Percentiles rank a stretch among this genome's conserved stretches.
These are phyloP conservation scores for Romanogobio albipinnatus DNA, from an alignment of 2,113 vertebrate species.

Conservation along the genomic window DNA sequence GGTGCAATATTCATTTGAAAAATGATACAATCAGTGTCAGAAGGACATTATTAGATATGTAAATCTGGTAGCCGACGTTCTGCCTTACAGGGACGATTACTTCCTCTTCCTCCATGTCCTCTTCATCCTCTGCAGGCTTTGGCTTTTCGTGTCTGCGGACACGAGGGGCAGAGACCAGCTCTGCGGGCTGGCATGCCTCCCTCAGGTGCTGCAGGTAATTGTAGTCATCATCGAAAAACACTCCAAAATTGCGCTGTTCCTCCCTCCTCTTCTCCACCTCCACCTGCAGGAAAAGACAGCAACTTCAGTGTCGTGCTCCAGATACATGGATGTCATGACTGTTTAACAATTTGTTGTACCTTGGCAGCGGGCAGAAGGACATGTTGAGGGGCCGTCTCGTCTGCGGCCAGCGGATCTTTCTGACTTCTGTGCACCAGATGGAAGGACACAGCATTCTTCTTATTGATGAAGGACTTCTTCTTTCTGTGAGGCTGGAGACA, in stretches of 20 bases:
- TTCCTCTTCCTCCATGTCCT: constrained; percentile 37
- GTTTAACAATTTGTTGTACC: constrained; percentile 56
- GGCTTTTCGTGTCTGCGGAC: constrained; percentile 35
- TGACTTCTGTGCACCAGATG: constrained; percentile 97
- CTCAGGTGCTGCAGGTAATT: constrained; percentile 96
- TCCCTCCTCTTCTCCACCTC: constrained; percentile 79
- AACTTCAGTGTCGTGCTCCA: not conserved
- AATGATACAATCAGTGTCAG: not conserved
- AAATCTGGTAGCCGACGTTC: not conserved
- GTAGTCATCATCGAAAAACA: constrained; percentile 97
- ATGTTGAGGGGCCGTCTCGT: constrained; percentile 93
- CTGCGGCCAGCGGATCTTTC: constrained; percentile 90
- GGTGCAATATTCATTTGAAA: not conserved
- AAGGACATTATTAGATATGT: not conserved
- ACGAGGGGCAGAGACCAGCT: constrained; percentile 78
- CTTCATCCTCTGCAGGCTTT: constrained; percentile 58
- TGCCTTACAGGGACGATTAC: constrained; percentile 27
- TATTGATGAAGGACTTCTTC: constrained; percentile 95
- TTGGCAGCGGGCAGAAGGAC: constrained; percentile 84
- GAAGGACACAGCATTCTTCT: constrained; percentile 95
- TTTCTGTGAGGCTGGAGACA: constrained; percentile 88
- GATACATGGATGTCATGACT: no score
- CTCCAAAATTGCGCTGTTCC: constrained; percentile 88
- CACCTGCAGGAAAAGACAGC: constrained; percentile 59
- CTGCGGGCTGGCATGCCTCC: constrained; percentile 75